Evolutionary conservation across 2,888 invertebrate species (phyloP).

Genomic region (Smittia aterrima): DNA sequence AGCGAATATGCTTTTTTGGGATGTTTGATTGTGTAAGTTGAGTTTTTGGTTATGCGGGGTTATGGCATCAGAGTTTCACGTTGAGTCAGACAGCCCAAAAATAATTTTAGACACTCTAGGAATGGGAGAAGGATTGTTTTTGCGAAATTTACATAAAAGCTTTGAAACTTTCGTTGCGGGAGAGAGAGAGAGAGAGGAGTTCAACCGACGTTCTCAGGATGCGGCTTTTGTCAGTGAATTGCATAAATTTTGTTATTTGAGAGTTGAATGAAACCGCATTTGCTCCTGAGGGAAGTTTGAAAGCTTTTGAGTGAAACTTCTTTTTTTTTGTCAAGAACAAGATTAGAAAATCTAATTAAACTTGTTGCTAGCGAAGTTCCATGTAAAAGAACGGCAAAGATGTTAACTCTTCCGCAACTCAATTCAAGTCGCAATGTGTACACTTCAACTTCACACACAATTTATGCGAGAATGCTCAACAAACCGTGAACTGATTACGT

Average conservation of each 20-base stretch:
- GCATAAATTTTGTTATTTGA: background rate
- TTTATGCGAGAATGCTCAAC: conserved; percentile 9
- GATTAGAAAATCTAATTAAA: background rate
- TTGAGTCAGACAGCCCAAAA: background rate
- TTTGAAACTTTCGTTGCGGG: background rate
- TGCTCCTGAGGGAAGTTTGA: too few relatives aligned
- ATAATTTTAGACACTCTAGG: background rate
- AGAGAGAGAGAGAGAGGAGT: too few relatives aligned
- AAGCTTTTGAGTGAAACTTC: too few relatives aligned
- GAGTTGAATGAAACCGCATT: background rate
- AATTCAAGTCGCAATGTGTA: background rate
- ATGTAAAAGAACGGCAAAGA: too few relatives aligned
- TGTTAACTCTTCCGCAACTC: background rate
- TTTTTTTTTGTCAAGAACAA: background rate
- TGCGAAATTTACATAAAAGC: background rate
- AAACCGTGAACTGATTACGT: conserved; percentile 41
- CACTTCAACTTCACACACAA: background rate
- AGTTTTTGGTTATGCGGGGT: conserved; percentile 36
- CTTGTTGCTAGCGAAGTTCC: too few relatives aligned
- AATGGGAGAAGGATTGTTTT: background rate
- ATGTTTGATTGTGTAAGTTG: conserved; percentile 5
- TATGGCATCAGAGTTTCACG: conserved; percentile 17
- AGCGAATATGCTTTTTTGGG: background rate
- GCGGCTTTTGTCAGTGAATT: conserved; percentile 11
- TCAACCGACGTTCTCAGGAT: background rate